These are phyloP conservation scores for Buceros bicornis DNA, from an alignment of 2,797 vertebrate species.

Conservation along the genomic window DNA sequence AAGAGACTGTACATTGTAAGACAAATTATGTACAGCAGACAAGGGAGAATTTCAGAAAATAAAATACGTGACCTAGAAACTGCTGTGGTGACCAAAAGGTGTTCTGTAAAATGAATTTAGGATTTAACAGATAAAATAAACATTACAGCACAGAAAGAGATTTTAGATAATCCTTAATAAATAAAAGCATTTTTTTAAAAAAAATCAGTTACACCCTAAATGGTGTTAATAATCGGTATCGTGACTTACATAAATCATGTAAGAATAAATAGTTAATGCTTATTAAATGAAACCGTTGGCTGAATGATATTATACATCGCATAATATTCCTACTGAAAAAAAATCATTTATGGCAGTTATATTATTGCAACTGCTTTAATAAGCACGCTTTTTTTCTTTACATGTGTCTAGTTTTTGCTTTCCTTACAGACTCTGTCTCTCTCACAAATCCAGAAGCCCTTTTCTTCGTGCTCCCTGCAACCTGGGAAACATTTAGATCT, in stretches of 20 bases:
- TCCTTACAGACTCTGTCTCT: background rate
- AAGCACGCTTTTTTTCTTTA: background rate
- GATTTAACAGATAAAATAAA: background rate
- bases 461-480: background rate
- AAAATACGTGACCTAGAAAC: conserved; percentile 17
- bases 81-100: background rate
- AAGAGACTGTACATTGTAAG: background rate
- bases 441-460: background rate
- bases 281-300: background rate
- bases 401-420: background rate
- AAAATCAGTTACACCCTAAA: background rate
- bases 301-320: background rate
- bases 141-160: background rate
- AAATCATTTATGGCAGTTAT: background rate
- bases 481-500: background rate
- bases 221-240: background rate
- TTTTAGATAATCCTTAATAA: background rate
- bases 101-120: background rate
- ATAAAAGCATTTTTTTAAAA: background rate
- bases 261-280: background rate
- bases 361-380: background rate
- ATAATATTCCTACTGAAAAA: background rate
- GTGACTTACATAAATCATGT: background rate
- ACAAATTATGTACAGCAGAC: conserved; percentile 25
- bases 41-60: background rate